Base-by-base conservation (phyloP, 1,140 invertebrate genomes). In the Proales similis region DNA sequence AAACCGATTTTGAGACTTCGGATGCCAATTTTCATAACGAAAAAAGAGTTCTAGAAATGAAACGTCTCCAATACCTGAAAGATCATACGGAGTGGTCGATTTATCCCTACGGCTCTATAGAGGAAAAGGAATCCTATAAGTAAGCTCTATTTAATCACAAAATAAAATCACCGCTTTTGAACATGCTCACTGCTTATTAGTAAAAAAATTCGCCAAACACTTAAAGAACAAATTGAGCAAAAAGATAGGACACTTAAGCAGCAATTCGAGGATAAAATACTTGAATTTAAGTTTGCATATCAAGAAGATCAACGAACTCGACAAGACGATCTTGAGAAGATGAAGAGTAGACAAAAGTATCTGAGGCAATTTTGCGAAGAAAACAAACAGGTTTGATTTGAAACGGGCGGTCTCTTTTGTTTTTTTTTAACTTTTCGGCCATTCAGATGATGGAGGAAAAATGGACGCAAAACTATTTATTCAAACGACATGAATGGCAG, bases 161-260 rank as follows among this genome's bases (percentile, higher is more conserved):
- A 38, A 1, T 42, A 46, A 24, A 11, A 14, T 45, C 6, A 11
- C 20, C 11, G 24, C 33, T 30, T 30, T 45, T 1, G 1, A 11
- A 3, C 11, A 11, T 2, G 20, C 3, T 17, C 9, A 11, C 1
- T 45, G 32, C 3, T 32, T 45, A 17, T 4, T 24, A 61, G 57
- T 30, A 61, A 61, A 61, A 26, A 46, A 19, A 61, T 61, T 20
- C 57, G 57, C 0, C 20, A 45, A n/a, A 45, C 57, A 7, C 26
- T 61, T 3, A 61, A 61, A 61, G 57, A 46, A 46, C 57, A 61
- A 45, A 61, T 61, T 4, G 42, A 46, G 9, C 26, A 61, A 46
- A 61, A 61, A 61, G 39, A 46, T 46, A 29, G 29, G 2, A 9
- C 22, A 12, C 3, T 30, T 12, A 61, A 46, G 47, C 45, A 61